Percentiles rank a stretch among this genome's conserved stretches.
These are phyloP conservation scores for Peromyscus californicus DNA, from an alignment of 2,113 vertebrate genomes.

Conservation along the genomic window DNA sequence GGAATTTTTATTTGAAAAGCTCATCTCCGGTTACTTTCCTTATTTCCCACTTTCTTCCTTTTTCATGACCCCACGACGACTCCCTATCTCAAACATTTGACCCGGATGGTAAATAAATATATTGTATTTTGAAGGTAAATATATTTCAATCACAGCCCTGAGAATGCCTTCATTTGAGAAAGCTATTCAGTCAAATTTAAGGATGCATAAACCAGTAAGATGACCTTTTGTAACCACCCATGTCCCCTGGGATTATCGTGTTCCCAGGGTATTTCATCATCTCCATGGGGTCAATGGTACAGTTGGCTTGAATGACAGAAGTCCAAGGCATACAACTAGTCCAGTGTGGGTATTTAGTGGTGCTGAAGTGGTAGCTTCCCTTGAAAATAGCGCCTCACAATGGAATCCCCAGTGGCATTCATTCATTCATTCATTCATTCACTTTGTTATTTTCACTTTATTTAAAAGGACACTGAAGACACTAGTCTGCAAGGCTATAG, in stretches of 20 bases:
- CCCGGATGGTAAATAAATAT: not conserved
- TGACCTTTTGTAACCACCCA: not conserved
- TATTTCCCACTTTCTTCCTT: not conserved
- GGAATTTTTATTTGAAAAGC: conserved; percentile 44
- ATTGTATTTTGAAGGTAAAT: not conserved
- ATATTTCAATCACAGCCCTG: conserved; percentile 22
- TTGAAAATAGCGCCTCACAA: not conserved
- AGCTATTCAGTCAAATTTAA: conserved; percentile 40
- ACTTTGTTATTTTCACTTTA: not conserved
- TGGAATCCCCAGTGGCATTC: not conserved
- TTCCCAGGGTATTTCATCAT: conserved; percentile 44
- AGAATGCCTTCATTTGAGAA: not conserved
- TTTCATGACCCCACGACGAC: not conserved
- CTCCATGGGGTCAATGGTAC: not conserved
- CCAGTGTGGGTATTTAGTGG: not conserved
- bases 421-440: not conserved
- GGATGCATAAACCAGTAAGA: not conserved
- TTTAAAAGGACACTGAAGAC: not conserved
- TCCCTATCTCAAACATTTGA: not conserved
- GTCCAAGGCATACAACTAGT: not conserved
- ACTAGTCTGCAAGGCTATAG: not conserved
- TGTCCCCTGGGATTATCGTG: not conserved
- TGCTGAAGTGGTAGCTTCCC: not conserved
- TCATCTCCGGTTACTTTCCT: not conserved
- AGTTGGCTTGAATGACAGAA: conserved; percentile 4